Conservation (phyloP, 1,140 invertebrate species). For the Papilio helenus region DNA sequence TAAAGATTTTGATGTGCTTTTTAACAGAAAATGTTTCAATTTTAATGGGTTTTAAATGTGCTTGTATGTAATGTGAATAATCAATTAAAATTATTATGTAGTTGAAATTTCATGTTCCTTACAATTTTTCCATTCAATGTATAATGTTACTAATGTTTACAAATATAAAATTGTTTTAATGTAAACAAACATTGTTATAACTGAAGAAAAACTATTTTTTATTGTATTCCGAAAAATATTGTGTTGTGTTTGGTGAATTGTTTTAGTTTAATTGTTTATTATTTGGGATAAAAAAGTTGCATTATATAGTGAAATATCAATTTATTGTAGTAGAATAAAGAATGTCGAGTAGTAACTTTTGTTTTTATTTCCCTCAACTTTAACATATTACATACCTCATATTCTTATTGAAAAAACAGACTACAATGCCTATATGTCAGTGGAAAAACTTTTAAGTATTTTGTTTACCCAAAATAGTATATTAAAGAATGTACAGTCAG, state of each 20-base stretch:
- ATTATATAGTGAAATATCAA: not conserved
- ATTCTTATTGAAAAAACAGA: too few species aligned
- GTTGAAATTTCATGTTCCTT: too few species aligned
- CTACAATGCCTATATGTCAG: too few species aligned
- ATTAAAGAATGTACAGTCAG: too few species aligned
- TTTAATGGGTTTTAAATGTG: not conserved
- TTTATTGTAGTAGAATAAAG: conserved; percentile 10
- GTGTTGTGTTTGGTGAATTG: not conserved
- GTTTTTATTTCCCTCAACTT: not conserved
- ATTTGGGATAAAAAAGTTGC: not conserved
- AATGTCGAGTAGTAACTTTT: not conserved
- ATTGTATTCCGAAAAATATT: not conserved
- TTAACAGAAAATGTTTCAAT: not conserved
- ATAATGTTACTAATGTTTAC: too few species aligned
- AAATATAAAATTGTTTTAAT: not conserved
- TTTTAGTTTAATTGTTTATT: not conserved
- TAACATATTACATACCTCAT: too few species aligned
- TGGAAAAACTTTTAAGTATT: too few species aligned
- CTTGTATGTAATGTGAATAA: too few species aligned
- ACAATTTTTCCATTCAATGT: too few species aligned
- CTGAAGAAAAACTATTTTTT: not conserved
- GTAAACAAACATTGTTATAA: not conserved
- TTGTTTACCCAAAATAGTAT: too few species aligned
- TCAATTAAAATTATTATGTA: too few species aligned
- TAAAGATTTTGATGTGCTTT: not conserved